Conservation (phyloP, 2,113 vertebrate species). For the Cyphomyrus plagiostoma region DNA sequence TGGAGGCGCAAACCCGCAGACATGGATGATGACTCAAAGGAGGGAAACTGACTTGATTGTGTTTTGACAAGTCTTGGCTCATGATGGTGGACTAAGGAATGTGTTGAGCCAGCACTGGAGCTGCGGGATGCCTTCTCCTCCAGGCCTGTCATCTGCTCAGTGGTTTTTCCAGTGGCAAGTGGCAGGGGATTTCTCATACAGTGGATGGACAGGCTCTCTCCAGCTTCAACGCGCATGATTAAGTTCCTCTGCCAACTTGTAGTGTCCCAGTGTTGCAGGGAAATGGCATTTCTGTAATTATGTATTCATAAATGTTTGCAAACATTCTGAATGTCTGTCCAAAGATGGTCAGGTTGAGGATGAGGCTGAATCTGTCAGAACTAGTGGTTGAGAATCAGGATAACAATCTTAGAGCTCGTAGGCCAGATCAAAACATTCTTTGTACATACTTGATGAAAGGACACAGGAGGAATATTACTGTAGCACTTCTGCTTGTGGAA, state of each 20-base stretch:
- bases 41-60: not conserved
- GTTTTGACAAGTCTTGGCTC: conserved; percentile 17
- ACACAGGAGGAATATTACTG: not conserved
- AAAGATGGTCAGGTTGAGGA: not conserved
- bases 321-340: not conserved
- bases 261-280: not conserved
- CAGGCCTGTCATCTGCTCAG: not conserved
- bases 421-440: not conserved
- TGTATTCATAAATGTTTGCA: not conserved
- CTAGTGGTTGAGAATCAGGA: not conserved
- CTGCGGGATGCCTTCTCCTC: not conserved
- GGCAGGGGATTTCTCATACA: not conserved
- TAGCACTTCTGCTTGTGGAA: not conserved
- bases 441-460: not conserved
- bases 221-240: not conserved
- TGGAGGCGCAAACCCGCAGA: not conserved
- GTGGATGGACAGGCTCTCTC: not conserved
- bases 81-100: not conserved
- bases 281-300: not conserved
- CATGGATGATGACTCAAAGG: not conserved
- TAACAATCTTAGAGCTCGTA: not conserved
- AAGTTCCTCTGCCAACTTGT: not conserved
- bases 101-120: not conserved
- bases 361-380: not conserved
- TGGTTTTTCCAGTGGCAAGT: not conserved